Evolutionary conservation across 2,113 vertebrate genomes (phyloP).

Genomic region (Vidua chalybeata): DNA sequence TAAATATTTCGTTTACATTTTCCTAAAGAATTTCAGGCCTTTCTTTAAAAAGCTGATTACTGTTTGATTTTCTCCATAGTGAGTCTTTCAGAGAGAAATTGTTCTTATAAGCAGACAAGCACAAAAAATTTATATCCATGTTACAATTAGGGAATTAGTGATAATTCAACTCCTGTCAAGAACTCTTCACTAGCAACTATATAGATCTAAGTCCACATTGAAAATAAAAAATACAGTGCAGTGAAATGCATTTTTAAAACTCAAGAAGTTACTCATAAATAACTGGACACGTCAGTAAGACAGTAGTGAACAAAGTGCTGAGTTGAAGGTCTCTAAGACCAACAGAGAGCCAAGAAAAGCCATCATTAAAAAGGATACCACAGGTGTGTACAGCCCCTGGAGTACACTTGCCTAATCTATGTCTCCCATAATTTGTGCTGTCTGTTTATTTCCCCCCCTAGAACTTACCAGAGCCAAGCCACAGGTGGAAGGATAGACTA

Average conservation of each 20-base stretch:
- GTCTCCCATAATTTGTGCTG: neutral
- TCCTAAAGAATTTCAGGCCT: neutral
- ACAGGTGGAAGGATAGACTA: neutral
- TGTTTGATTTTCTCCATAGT: neutral
- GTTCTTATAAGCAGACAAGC: neutral
- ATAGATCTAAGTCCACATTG: neutral
- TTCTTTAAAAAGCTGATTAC: neutral
- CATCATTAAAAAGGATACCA: neutral
- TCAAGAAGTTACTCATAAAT: neutral
- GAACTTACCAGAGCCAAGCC: neutral
- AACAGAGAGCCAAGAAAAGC: neutral
- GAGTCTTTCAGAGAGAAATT: neutral
- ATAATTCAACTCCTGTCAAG: neutral
- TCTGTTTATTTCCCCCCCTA: neutral
- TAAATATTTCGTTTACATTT: neutral
- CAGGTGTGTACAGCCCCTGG: neutral
- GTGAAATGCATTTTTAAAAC: neutral
- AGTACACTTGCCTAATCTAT: neutral
- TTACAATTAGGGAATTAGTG: neutral
- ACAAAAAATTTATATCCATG: neutral
- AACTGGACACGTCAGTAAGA: neutral
- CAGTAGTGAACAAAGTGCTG: neutral
- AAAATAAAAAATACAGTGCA: neutral
- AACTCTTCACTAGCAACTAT: neutral
- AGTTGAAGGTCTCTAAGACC: neutral